Conservation (phyloP, 1,140 invertebrate genomes). For the Hyles vespertilio region DNA sequence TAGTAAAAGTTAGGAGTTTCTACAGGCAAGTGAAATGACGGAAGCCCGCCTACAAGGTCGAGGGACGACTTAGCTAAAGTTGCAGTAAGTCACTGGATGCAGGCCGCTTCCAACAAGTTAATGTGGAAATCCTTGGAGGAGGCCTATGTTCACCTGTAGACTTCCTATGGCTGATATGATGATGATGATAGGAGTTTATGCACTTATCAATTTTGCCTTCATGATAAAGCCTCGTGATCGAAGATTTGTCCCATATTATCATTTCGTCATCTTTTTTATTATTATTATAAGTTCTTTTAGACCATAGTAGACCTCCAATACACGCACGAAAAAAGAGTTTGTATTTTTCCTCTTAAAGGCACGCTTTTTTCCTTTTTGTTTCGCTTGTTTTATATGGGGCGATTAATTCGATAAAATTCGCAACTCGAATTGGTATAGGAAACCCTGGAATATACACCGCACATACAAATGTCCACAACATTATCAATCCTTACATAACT, state of each 20-base stretch:
- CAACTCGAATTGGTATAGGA: slow-evolving; percentile 52
- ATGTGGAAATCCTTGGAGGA: no score
- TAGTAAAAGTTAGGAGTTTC: no score
- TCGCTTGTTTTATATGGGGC: slow-evolving; percentile 63
- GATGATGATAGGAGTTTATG: no score
- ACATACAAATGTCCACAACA: slow-evolving; percentile 26
- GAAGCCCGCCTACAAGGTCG: no score
- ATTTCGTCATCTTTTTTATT: slow-evolving; percentile 23
- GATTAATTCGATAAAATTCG: slow-evolving; percentile 67
- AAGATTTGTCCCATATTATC: slow-evolving; percentile 16
- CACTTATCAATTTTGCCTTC: no score
- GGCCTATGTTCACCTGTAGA: no score
- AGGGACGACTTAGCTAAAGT: no score
- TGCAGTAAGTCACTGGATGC: no score
- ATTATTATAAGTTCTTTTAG: slow-evolving; percentile 27
- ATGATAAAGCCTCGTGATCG: neutral
- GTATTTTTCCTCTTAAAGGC: slow-evolving; percentile 48
- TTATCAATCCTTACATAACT: slow-evolving; percentile 13
- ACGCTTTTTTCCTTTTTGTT: slow-evolving; percentile 58
- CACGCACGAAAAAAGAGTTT: slow-evolving; percentile 40
- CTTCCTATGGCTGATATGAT: no score
- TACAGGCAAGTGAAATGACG: no score
- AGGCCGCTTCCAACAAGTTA: no score
- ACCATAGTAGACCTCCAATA: slow-evolving; percentile 18
- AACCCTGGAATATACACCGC: slow-evolving; percentile 34